Evolutionary conservation across 2,113 vertebrate species (phyloP).

Genomic region (Diadophis punctatus): DNA sequence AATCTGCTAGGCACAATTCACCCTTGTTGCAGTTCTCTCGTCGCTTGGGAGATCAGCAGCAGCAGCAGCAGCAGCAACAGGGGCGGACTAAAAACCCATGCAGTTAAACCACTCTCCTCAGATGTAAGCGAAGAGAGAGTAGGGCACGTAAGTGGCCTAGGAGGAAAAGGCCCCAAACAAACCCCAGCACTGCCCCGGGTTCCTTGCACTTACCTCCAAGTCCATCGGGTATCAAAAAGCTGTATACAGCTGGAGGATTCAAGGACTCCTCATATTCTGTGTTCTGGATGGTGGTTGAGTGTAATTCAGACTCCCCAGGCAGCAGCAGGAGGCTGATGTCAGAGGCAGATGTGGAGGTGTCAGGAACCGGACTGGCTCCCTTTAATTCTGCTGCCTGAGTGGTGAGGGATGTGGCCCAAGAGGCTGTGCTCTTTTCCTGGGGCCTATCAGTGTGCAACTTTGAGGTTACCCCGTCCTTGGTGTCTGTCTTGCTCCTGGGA

Average conservation of each 20-base stretch:
- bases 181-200: not conserved
- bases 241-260: slow-evolving; percentile 42
- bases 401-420: not conserved
- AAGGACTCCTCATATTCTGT: slow-evolving; percentile 45
- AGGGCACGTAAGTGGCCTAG: not conserved
- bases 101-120: not conserved
- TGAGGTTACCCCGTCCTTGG: not conserved
- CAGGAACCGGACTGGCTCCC: not conserved
- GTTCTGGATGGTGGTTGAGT: slow-evolving; percentile 3
- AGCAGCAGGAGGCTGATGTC: slow-evolving; percentile 33
- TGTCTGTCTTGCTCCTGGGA: not conserved
- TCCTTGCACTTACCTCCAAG: slow-evolving; percentile 25
- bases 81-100: not conserved
- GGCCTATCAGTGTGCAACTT: not conserved
- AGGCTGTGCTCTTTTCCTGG: not conserved
- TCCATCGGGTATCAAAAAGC: slow-evolving; percentile 23
- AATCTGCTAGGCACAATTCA: not conserved
- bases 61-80: not conserved
- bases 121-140: not conserved
- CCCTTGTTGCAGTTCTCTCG: too few species aligned
- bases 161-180: not conserved
- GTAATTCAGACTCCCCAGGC: slow-evolving; percentile 36
- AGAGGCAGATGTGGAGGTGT: not conserved
- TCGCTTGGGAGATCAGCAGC: not conserved
- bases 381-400: not conserved